Evolutionary conservation across 2,113 vertebrate genomes (phyloP), one percentile per base, ranked within the genome.

Genomic region (Zeus faber): DNA sequence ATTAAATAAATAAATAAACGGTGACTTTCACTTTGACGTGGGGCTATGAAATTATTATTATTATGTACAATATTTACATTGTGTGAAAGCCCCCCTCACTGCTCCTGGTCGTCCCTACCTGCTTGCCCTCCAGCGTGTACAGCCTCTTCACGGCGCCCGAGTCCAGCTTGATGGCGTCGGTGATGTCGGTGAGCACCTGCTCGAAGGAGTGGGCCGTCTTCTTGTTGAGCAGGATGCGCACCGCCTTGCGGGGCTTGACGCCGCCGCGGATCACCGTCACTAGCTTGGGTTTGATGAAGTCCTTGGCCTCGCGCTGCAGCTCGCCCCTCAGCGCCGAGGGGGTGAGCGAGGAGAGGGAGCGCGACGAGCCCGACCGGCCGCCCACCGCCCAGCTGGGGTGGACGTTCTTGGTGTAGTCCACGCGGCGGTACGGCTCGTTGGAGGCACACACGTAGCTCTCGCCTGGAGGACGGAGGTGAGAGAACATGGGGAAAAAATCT

Each of bases 361-460:
- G 91, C 0, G 87, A 81, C 0, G 91, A 83, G 2, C 88, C 89
- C 0, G 90, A 80, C 81, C 92, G 93, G 72, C 91, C 82, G 69
- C 94, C 94, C 78, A 98, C 93, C 0, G 93, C 93, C 97, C 97
- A 99, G 91, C 98, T 99, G 0, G 97, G 97, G 79, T 96, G 96
- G 62, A 93, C 65, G 2, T 97, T 99, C 90, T 94, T 98, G 69
- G 89, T 91, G 87, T 99, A 99, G 82, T 99, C 95, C 18, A 98
- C 93, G 50, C 91, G 94, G 16, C 96, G 92, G 59, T 83, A 98
- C 0, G 95, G 86, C 27, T 98, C 97, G 0, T 97, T 98, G 41
- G 97, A 99, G 11, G 95, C 94, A 10, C 97, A 98, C n/a, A 98
- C 93, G 0, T 99, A 99, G 77, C 96, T 98, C 76, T 98, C 97